Conservation (phyloP, 2,797 vertebrate species). For the Heteromormyrus szaboi region DNA sequence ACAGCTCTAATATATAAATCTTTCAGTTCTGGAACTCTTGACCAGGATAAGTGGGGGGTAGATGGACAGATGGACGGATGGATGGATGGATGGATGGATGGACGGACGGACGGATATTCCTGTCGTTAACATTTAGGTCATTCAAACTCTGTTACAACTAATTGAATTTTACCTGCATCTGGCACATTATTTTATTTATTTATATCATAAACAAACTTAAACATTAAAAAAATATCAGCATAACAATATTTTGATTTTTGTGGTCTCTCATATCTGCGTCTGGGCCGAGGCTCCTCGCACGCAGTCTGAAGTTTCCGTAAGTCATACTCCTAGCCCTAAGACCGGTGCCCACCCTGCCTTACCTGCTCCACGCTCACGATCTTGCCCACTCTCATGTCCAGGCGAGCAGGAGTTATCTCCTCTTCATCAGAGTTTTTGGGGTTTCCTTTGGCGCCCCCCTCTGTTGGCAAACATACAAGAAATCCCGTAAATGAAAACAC, state of each 20-base stretch:
- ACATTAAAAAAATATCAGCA: background rate
- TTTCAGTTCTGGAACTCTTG: background rate
- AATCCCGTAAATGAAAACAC: background rate
- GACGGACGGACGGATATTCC: background rate
- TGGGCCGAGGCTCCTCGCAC: background rate
- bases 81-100: too few species aligned
- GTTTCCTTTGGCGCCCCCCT: constrained; percentile 63
- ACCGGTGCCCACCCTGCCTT: background rate
- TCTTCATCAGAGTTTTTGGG: constrained; percentile 69
- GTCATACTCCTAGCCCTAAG: background rate
- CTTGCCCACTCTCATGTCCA: constrained; percentile 89
- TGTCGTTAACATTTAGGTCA: background rate
- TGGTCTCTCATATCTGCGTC: background rate
- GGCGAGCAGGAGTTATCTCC: constrained; percentile 73
- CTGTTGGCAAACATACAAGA: constrained; percentile 47
- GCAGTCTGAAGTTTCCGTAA: background rate
- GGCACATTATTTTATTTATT: background rate
- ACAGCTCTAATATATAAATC: background rate
- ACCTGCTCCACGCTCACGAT: constrained; percentile 86
- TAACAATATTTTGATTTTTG: background rate
- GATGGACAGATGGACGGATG: too few species aligned
- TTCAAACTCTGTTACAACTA: background rate
- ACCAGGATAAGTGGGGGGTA: background rate
- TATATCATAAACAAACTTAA: background rate
- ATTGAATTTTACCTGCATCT: background rate